These are phyloP conservation scores for Cordilura impudica DNA, from an alignment of 2,888 invertebrate species.

Conservation along the genomic window DNA sequence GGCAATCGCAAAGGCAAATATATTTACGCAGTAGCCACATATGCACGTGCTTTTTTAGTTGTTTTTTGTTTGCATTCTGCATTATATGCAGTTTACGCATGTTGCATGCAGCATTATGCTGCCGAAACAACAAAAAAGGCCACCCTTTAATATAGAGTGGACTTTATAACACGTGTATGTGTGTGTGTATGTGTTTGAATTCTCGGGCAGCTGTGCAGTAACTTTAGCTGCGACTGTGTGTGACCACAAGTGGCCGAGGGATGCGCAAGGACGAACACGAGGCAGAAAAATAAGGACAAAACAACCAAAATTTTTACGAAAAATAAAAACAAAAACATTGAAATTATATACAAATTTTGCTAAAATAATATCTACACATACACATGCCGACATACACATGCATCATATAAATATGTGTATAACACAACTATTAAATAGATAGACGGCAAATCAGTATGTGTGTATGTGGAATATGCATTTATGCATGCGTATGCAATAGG, in stretches of 20 bases:
- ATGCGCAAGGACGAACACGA: conserved; percentile 61
- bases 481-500: conserved; percentile 37
- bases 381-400: conserved; percentile 4
- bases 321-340: conserved; percentile 63
- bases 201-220: conserved; percentile 30
- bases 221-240: conserved; percentile 37
- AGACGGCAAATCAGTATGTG: conserved; percentile 12
- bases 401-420: conserved; percentile 10
- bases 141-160: conserved; percentile 27
- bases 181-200: conserved; percentile 19
- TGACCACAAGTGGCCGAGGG: conserved; percentile 53
- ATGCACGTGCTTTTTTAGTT: conserved; percentile 54
- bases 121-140: neutral
- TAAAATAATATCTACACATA: conserved; percentile 64
- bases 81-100: conserved; percentile 58
- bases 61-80: conserved; percentile 35
- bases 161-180: neutral
- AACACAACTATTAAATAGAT: conserved; percentile 37
- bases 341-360: conserved; percentile 65
- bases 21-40: conserved; percentile 37
- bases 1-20: conserved; percentile 40
- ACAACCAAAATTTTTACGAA: conserved; percentile 62
- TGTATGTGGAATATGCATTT: neutral
- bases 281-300: conserved; percentile 64
- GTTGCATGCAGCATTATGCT: conserved; percentile 34